Percentiles rank a stretch among this genome's conserved stretches.
Conservation (phyloP, 1,140 invertebrate genomes). For the Drosophila miranda region DNA sequence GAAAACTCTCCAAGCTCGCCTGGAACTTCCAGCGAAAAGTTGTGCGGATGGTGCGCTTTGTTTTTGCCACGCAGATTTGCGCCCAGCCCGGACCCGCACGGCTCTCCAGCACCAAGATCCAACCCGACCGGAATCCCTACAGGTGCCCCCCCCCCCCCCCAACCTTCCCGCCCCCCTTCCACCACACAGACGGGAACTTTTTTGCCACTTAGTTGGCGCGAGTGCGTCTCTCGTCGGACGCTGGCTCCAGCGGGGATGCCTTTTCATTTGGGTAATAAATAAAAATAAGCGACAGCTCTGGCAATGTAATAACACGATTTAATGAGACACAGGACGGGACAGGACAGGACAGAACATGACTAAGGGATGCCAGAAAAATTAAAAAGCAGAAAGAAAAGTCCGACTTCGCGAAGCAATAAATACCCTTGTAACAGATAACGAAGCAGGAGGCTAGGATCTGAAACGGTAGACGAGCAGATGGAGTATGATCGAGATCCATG, state of each 20-base stretch:
- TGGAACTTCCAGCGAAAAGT: conserved; percentile 52
- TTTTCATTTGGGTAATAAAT: conserved; percentile 48
- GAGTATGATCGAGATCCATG: too few species aligned
- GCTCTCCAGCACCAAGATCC: too few species aligned
- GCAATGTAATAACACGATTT: conserved; percentile 69
- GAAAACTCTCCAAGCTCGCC: conserved; percentile 56
- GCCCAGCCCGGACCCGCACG: not conserved
- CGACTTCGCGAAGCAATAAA: too few species aligned
- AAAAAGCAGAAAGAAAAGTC: too few species aligned
- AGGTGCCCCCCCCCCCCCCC: too few species aligned
- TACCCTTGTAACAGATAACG: too few species aligned
- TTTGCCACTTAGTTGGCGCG: conserved; percentile 68
- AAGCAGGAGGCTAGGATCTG: too few species aligned
- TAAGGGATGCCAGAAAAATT: too few species aligned
- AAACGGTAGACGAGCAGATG: too few species aligned
- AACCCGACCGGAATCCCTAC: too few species aligned
- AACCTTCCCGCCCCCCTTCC: too few species aligned
- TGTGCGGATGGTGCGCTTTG: conserved; percentile 59
- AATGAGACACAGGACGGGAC: conserved; percentile 43
- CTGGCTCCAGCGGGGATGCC: conserved; percentile 2
- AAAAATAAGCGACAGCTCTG: conserved; percentile 49
- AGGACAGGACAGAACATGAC: conserved; percentile 6
- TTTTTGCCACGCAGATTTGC: conserved; percentile 47
- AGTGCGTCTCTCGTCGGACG: conserved; percentile 27
- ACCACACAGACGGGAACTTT: conserved; percentile 32